Evolutionary conservation across 1,140 invertebrate genomes (phyloP), one percentile per base, ranked within the genome.

Genomic region (Physella acuta): DNA sequence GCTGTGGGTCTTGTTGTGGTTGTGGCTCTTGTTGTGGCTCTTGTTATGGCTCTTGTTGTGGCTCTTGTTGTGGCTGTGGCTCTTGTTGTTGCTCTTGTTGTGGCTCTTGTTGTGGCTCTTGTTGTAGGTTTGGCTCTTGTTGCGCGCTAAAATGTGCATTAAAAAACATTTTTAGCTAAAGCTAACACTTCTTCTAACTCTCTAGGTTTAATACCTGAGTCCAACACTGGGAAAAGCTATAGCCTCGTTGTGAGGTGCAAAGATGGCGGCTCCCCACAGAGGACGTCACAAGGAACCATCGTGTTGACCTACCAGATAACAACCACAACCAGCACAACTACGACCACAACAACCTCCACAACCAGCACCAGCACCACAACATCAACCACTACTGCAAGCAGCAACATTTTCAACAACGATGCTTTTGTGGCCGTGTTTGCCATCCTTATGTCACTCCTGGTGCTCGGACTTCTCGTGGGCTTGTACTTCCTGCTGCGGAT

Each of bases 271-370:
- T 34, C 26, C 28, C 73, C 73, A 16, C 34, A 36, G 37, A 33
- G 39, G 14, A 68, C 70, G 11, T n/a, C 67, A 33, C 51, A 52
- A 8, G 73, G 51, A 17, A 70, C 62, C 11, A 55, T 74, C 20
- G 62, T 61, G 14, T 5, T 74, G 31, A 70, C 66, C 26, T 74
- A 66, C 64, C 56, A 71, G 31, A 71, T 58, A 3, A 69, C 62
- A 8, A 71, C 73, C 31, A 71, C 73, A 20, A 70, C 68, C 26
- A 63, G 60, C 11, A 63, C 68, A 36, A 64, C 61, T 28, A 39
- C 67, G 16, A 52, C 67, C 28, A 69, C 67, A 1, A 69, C 58
- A 5, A 61, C 56, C 3, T 51, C 67, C 20, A 51, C 67, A 11
- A 31, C 67, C 8, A 60, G 58, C 5, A 64, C 61, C 1, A 71